Conservation (phyloP, 2,888 invertebrate genomes). For the Pycnomerus fuliginosus region DNA sequence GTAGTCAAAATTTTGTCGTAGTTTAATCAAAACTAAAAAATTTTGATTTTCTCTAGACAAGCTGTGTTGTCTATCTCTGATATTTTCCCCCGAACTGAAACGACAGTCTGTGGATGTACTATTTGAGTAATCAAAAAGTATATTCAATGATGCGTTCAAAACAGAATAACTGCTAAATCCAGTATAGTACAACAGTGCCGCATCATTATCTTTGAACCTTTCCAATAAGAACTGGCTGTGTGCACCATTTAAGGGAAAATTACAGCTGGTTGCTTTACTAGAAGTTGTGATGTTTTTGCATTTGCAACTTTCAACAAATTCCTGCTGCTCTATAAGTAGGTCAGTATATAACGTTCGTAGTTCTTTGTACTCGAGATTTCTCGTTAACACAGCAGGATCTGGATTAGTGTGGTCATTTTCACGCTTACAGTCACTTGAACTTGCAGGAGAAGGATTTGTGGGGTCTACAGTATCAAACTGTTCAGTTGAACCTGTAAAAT, state of each 20-base stretch:
- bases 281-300: not conserved
- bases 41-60: not conserved
- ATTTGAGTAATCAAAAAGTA: not conserved
- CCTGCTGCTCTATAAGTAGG: not conserved
- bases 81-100: not conserved
- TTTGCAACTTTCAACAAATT: not conserved
- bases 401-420: not conserved
- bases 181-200: not conserved
- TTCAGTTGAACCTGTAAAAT: no score
- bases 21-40: conserved; percentile 2
- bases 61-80: not conserved
- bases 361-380: not conserved
- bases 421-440: no score
- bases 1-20: not conserved
- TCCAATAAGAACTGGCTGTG: not conserved
- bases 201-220: conserved; percentile 1
- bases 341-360: not conserved
- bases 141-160: not conserved
- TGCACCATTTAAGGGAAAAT: no score
- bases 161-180: not conserved
- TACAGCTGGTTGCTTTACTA: not conserved
- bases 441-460: no score
- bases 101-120: not conserved
- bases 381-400: not conserved
- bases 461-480: no score